Percentiles rank a stretch among this genome's conserved stretches.
phyloP scores from a whole-genome alignment of 2,888 invertebrate species.

The Ormyrus rosae region DNA sequence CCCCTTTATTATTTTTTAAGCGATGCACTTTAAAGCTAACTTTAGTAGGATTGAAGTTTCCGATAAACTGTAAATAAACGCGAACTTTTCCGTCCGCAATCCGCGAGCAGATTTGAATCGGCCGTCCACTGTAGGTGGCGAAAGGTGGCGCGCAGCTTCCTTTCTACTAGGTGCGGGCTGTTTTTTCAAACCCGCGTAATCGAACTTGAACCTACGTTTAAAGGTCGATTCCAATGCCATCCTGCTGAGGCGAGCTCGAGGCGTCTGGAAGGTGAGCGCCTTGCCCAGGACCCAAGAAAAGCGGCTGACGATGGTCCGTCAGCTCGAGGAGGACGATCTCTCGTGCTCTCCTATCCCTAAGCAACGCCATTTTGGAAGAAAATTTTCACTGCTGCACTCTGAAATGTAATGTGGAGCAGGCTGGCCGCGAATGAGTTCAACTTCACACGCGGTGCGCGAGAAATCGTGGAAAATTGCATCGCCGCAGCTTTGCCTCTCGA shows the following conservation, averaged over 20 bases:
- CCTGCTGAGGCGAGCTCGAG: no score
- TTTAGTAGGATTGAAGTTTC: no score
- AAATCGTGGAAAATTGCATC: no score
- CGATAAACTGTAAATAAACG: not conserved
- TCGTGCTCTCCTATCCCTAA: not conserved
- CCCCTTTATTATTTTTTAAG: no score
- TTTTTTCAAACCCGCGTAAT: slow-evolving; percentile 10
- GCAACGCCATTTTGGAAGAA: slow-evolving; percentile 4
- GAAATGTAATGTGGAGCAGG: not conserved
- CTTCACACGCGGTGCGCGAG: not conserved
- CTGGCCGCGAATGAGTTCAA: not conserved
- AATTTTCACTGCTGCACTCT: not conserved
- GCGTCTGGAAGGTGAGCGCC: no score
- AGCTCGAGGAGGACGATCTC: no score
- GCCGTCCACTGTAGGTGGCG: not conserved
- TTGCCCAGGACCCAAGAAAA: no score
- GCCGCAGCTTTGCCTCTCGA: no score
- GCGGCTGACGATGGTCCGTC: no score
- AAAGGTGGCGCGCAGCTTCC: not conserved
- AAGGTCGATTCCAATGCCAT: not conserved
- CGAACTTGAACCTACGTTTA: slow-evolving; percentile 15
- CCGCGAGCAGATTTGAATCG: not conserved
- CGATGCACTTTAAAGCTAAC: no score
- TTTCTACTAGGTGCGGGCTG: not conserved
- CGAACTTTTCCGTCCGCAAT: slow-evolving; percentile 1